Evolutionary conservation across 2,888 invertebrate species (phyloP).

Genomic region (Drosophila prolongata): DNA sequence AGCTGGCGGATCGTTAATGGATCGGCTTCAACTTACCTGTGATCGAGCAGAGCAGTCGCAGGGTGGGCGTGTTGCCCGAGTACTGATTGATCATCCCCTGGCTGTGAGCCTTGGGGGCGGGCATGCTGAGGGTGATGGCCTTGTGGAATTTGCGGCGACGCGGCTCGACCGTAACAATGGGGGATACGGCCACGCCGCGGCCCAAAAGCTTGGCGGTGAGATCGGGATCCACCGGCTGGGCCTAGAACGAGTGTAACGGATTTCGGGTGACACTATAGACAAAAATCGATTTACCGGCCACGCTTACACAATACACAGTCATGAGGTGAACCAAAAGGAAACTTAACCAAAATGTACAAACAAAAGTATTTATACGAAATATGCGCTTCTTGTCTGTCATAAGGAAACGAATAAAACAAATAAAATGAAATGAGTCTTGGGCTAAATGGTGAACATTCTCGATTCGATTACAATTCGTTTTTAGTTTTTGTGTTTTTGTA

Average conservation of each 20-base stretch:
- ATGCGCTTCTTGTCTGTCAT: slow-evolving; percentile 49
- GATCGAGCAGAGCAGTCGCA: slow-evolving; percentile 97
- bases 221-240: slow-evolving; percentile 98
- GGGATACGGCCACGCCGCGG: slow-evolving; percentile 99
- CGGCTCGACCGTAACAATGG: slow-evolving; percentile 99
- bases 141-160: slow-evolving; percentile 99
- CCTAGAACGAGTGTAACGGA: slow-evolving; percentile 87
- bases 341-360: slow-evolving; percentile 34
- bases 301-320: slow-evolving; percentile 50
- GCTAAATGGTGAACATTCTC: slow-evolving; percentile 78
- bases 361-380: slow-evolving; percentile 53
- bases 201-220: slow-evolving; percentile 98
- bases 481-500: slow-evolving; percentile 48
- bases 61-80: slow-evolving; percentile 96
- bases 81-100: slow-evolving; percentile 99
- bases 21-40: slow-evolving; percentile 90
- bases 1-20: slow-evolving; percentile 41
- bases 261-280: slow-evolving; percentile 60
- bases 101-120: slow-evolving; percentile 97
- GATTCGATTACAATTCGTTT: slow-evolving; percentile 16
- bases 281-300: slow-evolving; percentile 79
- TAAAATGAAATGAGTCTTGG: slow-evolving; percentile 69
- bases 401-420: slow-evolving; percentile 36
- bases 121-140: slow-evolving; percentile 99
- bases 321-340: slow-evolving; percentile 51